These are phyloP conservation scores for Erpobdella octoculata DNA, from an alignment of 2,888 invertebrate species.

Conservation along the genomic window DNA sequence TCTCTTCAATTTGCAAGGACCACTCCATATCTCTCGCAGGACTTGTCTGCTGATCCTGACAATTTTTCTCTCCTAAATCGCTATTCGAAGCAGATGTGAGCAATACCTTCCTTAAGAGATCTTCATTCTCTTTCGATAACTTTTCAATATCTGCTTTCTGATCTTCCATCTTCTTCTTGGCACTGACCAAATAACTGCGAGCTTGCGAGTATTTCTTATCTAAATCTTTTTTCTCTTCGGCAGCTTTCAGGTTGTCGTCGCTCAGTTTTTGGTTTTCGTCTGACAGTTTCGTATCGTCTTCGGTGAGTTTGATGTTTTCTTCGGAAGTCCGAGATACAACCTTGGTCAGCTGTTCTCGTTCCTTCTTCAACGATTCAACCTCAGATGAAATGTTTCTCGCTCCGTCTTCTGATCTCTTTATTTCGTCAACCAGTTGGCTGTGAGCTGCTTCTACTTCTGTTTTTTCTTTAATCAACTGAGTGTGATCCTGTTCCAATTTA, in stretches of 20 bases:
- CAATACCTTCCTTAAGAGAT: conserved; percentile 35
- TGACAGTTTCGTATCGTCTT: conserved; percentile 14
- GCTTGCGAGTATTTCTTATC: conserved; percentile 10
- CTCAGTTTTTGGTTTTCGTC: conserved; percentile 11
- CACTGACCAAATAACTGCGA: conserved; percentile 16
- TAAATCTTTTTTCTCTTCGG: conserved; percentile 25
- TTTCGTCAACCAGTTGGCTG: not conserved
- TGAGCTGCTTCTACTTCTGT: not conserved
- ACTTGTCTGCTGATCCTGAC: conserved; percentile 21
- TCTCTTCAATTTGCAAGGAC: not conserved
- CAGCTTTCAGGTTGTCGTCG: not conserved
- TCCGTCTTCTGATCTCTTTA: not conserved
- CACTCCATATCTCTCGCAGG: conserved; percentile 8
- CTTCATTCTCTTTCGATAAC: conserved; percentile 43
- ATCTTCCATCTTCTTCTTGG: conserved; percentile 27
- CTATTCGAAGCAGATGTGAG: not conserved
- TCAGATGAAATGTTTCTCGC: not conserved
- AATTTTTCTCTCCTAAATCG: conserved; percentile 4
- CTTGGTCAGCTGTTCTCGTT: not conserved
- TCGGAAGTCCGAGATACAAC: not conserved
- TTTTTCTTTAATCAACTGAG: not conserved
- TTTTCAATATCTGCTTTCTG: conserved; percentile 35
- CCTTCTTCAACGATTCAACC: not conserved
- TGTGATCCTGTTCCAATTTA: not conserved
- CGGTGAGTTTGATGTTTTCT: not conserved